Evolutionary conservation across 2,888 invertebrate genomes (phyloP), one percentile per base, ranked within the genome.

Genomic region (Rapana venosa): DNA sequence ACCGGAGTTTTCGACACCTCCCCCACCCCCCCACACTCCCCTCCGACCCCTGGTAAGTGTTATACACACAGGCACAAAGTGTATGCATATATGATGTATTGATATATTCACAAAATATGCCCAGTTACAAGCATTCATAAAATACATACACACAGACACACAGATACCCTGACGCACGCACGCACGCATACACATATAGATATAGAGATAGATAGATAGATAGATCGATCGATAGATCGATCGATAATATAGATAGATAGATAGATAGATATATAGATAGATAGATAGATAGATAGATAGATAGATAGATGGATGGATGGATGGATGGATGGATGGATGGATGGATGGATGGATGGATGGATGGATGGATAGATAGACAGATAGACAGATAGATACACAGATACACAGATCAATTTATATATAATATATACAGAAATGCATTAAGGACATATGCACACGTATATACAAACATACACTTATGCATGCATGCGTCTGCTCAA

Each of bases 101-200:
- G 74, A 15, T 32, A 32, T 74, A n/a, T n/a, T 74, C 26, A 74
- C 1, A 74, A 74, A 74, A 74, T n/a, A 0, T 30, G 8, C n/a
- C 0, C 30, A 8, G 13, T 13, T 74, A 30, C 1, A n/a, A n/a
- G 4, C 30, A 30, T 74, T 74, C 30, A 11, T 74, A n/a, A 6
- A 2, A 26, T n/a, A 74, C 74, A n/a, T 11, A n/a, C 79, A n/a
- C 35, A n/a, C 79, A n/a, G 35, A 15, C 79, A 35, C 77, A 77
- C 77, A 77, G 30, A 77, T 30, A 77, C 77, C n/a, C 77, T n/a
- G 30, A 77, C 77, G n/a, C 77, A 77, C 77, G n/a, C 77, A 77
- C 77, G n/a, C 77, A 77, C 77, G n/a, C 74, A 30, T 6, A 74
- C 74, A 74, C 74, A n/a, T 8, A 74, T 26, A 74, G 22, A n/a